phyloP scores from a whole-genome alignment of 2,797 vertebrate genomes.

The Morelia viridis region DNA sequence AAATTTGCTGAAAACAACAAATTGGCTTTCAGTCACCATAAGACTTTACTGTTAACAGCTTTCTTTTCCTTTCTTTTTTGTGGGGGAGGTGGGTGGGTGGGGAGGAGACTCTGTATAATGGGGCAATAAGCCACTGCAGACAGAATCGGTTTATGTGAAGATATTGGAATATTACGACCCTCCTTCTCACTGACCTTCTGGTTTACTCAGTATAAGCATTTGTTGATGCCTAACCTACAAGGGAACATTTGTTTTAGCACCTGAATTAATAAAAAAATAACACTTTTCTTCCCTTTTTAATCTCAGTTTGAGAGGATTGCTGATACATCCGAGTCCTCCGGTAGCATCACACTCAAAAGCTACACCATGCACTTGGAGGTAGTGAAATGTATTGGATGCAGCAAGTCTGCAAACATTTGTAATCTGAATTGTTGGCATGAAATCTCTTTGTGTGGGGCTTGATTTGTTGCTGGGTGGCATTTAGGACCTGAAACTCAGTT shows the following conservation, averaged over 20 bases:
- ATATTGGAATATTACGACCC: neutral
- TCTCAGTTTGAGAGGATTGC: slow-evolving; percentile 91
- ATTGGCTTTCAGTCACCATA: slow-evolving; percentile 23
- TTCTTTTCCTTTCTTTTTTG: neutral
- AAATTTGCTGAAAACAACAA: slow-evolving; percentile 11
- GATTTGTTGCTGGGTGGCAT: neutral
- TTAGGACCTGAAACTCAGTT: neutral
- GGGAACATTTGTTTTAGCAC: neutral
- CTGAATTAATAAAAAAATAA: slow-evolving; percentile 23
- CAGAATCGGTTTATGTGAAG: neutral
- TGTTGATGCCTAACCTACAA: neutral
- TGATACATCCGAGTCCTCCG: slow-evolving; percentile 84
- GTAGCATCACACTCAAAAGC: slow-evolving; percentile 91
- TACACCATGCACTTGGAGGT: slow-evolving; percentile 92
- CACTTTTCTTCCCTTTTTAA: slow-evolving; percentile 65
- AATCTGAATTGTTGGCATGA: slow-evolving; percentile 25
- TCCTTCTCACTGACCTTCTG: neutral
- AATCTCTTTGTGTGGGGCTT: slow-evolving; percentile 31
- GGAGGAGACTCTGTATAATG: neutral
- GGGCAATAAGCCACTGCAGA: neutral
- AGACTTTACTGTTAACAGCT: slow-evolving; percentile 14
- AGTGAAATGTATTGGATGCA: slow-evolving; percentile 59
- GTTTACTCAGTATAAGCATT: neutral
- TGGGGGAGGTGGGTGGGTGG: neutral
- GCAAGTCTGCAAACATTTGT: slow-evolving; percentile 7